A percentile compares a stretch with the other conserved stretches of the same genome.
Conservation (phyloP, 1,140 invertebrate species). For the Saxidomus purpurata region DNA sequence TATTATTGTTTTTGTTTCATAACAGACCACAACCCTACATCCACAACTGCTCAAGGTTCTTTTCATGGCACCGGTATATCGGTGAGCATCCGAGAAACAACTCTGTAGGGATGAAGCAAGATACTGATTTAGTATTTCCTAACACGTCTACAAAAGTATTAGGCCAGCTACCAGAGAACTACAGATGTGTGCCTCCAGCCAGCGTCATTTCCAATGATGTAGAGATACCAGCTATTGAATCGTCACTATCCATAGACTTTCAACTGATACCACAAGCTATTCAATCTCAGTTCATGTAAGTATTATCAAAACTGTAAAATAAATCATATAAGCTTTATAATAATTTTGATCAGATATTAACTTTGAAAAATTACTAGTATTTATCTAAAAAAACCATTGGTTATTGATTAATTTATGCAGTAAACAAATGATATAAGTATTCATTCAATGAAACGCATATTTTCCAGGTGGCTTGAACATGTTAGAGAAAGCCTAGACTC, state of each 20-base stretch:
- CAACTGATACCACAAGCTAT: not conserved
- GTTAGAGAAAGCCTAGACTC: too few species aligned
- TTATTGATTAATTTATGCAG: too few species aligned
- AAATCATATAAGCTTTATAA: too few species aligned
- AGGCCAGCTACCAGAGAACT: slow-evolving; percentile 15
- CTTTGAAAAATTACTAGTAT: too few species aligned
- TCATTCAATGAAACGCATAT: not conserved
- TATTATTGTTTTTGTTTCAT: not conserved
- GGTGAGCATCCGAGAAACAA: slow-evolving; percentile 64
- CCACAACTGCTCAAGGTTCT: slow-evolving; percentile 70
- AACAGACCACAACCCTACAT: slow-evolving; percentile 73
- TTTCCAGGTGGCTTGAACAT: too few species aligned
- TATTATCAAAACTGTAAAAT: too few species aligned
- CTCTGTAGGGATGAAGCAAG: slow-evolving; percentile 37
- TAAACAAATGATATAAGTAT: too few species aligned
- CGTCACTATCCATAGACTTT: not conserved
- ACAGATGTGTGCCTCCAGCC: slow-evolving; percentile 31
- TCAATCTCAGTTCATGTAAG: not conserved
- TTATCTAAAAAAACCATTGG: too few species aligned
- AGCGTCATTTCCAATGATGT: not conserved
- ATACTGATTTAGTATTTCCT: not conserved
- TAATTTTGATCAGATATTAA: too few species aligned
- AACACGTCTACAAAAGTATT: not conserved
- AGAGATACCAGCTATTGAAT: slow-evolving; percentile 46
- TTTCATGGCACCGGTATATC: slow-evolving; percentile 76